Evolutionary conservation across 2,888 invertebrate genomes (phyloP).

Genomic region (Andricus quercusramuli): DNA sequence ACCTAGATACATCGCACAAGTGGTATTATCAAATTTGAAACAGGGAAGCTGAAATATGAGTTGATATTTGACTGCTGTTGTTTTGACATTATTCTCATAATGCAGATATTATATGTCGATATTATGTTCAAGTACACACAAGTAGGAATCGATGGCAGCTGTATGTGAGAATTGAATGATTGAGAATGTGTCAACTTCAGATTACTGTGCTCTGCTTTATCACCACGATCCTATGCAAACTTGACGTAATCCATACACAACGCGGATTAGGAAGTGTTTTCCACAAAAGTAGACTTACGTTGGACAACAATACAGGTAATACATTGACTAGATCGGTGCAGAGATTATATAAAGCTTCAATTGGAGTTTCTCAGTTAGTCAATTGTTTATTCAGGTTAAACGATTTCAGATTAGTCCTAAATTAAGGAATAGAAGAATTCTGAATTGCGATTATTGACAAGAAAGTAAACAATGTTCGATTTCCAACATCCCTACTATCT

Average conservation of each 20-base stretch:
- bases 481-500: too few species aligned
- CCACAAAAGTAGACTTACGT: background rate
- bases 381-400: too few species aligned
- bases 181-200: constrained; percentile 76
- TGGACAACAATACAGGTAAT: background rate
- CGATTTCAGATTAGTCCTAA: too few species aligned
- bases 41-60: too few species aligned
- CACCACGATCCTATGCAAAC: background rate
- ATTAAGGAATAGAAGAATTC: too few species aligned
- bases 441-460: too few species aligned
- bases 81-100: too few species aligned
- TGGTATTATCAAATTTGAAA: too few species aligned
- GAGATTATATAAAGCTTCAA: background rate
- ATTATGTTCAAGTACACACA: background rate
- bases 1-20: too few species aligned
- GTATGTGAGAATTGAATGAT: constrained; percentile 74
- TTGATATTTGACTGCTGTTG: too few species aligned
- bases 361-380: background rate
- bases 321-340: background rate
- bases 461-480: too few species aligned
- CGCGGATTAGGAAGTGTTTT: background rate
- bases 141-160: constrained; percentile 64
- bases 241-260: constrained; percentile 17
- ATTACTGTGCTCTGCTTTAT: constrained; percentile 64
- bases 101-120: too few species aligned